Conservation (phyloP, 2,113 vertebrate genomes). For the Hymenochirus boettgeri region DNA sequence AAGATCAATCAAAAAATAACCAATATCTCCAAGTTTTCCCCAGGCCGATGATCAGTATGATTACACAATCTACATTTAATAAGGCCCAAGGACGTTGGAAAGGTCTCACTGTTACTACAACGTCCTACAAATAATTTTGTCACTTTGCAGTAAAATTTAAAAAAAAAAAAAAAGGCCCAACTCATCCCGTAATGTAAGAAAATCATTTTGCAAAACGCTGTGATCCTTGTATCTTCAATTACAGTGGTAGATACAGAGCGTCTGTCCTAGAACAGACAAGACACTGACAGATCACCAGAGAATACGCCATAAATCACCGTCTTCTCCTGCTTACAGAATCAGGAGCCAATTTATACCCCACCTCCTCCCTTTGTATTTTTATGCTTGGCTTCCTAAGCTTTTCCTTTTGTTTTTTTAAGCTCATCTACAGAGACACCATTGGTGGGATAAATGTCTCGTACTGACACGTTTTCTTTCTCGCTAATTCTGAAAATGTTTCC, state of each 20-base stretch:
- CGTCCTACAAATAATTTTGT: background rate
- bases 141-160: background rate
- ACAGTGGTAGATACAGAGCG: slow-evolving; percentile 7
- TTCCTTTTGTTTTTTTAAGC: slow-evolving; percentile 13
- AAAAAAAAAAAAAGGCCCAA: background rate
- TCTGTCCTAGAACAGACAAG: slow-evolving; percentile 37
- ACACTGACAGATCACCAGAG: slow-evolving; percentile 40
- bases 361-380: slow-evolving; percentile 2
- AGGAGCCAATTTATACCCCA: slow-evolving; percentile 10
- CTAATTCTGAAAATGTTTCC: too few relatives aligned
- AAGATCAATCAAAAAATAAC: too few relatives aligned
- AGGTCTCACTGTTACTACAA: background rate
- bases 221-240: slow-evolving; percentile 33
- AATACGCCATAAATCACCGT: slow-evolving; percentile 36
- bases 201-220: background rate
- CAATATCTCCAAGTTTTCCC: too few relatives aligned
- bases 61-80: too few relatives aligned
- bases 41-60: too few relatives aligned
- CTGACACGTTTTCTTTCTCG: too few relatives aligned
- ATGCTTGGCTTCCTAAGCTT: slow-evolving; percentile 2
- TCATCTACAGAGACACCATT: rapidly evolving
- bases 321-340: slow-evolving; percentile 19
- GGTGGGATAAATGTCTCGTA: slow-evolving; percentile 3
- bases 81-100: slow-evolving; percentile 3
- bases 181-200: slow-evolving; percentile 1